A percentile compares a stretch with the other conserved stretches of the same genome.
These are phyloP conservation scores for Papio anubis DNA, from an alignment of 2,113 vertebrate genomes.

Conservation along the genomic window DNA sequence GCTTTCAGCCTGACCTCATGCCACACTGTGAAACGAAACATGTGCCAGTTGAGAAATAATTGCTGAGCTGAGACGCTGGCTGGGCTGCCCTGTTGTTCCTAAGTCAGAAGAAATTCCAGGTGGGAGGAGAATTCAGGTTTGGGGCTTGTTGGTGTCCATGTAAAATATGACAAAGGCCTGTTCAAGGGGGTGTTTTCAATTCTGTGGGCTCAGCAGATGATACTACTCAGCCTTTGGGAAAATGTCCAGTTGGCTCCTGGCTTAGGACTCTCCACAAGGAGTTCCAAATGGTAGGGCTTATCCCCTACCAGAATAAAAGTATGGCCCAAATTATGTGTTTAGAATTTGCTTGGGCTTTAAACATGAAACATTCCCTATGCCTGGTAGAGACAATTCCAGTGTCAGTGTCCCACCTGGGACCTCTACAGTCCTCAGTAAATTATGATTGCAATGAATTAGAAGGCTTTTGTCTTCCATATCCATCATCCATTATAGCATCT, in stretches of 20 bases:
- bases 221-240: not conserved
- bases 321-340: not conserved
- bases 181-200: not conserved
- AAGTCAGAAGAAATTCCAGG: not conserved
- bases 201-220: not conserved
- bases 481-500: accelerated
- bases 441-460: accelerated
- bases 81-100: not conserved
- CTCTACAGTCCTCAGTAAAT: not conserved
- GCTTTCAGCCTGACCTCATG: not conserved
- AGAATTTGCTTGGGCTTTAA: not conserved
- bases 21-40: not conserved
- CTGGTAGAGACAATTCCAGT: accelerated
- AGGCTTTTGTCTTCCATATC: not conserved
- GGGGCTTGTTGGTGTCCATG: not conserved
- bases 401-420: not conserved
- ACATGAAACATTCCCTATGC: not conserved
- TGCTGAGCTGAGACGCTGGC: not conserved
- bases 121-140: not conserved
- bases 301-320: not conserved
- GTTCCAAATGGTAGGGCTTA: not conserved
- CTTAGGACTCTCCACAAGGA: not conserved
- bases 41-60: not conserved
- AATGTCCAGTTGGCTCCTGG: not conserved
- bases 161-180: not conserved